Evolutionary conservation across 2,113 vertebrate species (phyloP).

Genomic region (Bubo bubo): DNA sequence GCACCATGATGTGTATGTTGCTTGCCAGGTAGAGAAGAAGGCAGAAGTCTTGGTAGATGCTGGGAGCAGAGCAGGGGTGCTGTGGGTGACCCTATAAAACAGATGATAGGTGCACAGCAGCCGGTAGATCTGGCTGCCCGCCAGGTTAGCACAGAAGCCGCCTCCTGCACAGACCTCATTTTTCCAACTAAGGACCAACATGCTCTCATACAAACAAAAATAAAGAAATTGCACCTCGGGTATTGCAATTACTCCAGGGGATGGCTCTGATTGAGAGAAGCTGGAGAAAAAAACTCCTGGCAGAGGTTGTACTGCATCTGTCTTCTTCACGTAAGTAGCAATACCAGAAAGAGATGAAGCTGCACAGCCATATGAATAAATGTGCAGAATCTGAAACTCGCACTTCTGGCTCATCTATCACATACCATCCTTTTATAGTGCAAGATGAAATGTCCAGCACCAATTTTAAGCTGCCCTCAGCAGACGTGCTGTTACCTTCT

Average conservation of each 20-base stretch:
- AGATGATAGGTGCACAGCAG: not conserved
- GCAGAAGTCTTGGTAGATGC: not conserved
- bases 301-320: not conserved
- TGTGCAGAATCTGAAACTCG: not conserved
- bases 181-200: not conserved
- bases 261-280: not conserved
- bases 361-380: not conserved
- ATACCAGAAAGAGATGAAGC: not conserved
- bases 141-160: not conserved
- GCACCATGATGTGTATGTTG: not conserved
- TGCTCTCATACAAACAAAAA: not conserved
- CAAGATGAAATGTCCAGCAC: not conserved
- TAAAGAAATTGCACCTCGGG: not conserved
- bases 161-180: accelerated
- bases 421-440: not conserved
- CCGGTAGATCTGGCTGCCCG: not conserved
- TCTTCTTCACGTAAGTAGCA: not conserved
- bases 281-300: not conserved
- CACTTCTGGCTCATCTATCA: not conserved
- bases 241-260: not conserved
- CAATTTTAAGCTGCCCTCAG: not conserved
- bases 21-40: not conserved
- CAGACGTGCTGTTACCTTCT: not conserved
- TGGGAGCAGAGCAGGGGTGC: not conserved
- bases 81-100: not conserved